Conservation (phyloP, 2,797 vertebrate species). For the Acrossocheilus wenchowensis region DNA sequence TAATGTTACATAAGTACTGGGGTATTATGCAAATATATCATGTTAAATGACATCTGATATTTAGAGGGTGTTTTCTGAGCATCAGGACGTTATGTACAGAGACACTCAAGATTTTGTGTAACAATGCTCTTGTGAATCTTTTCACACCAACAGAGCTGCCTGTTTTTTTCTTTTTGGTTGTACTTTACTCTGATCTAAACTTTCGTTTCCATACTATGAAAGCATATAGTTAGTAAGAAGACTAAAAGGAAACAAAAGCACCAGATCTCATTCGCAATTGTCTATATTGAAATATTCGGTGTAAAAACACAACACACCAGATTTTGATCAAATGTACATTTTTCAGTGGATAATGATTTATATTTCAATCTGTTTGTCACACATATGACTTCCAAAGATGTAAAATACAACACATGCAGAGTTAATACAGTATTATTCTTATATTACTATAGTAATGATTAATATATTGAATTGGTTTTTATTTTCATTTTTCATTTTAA, state of each 20-base stretch:
- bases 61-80: constrained; percentile 11
- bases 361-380: background rate
- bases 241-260: background rate
- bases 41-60: background rate
- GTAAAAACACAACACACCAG: background rate
- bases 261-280: background rate
- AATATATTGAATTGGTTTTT: background rate
- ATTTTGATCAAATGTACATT: background rate
- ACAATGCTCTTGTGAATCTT: constrained; percentile 30
- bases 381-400: background rate
- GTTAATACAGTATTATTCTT: background rate
- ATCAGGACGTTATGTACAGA: background rate
- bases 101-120: constrained; percentile 25
- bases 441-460: background rate
- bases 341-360: background rate
- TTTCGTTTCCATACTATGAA: background rate
- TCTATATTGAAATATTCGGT: background rate
- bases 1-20: background rate
- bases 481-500: background rate
- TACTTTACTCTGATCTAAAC: background rate
- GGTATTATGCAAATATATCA: background rate
- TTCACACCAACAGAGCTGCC: background rate
- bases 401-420: background rate
- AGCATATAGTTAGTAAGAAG: background rate
- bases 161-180: background rate